Conservation (phyloP, 2,888 invertebrate species). For the Caenorhabditis sp. region DNA sequence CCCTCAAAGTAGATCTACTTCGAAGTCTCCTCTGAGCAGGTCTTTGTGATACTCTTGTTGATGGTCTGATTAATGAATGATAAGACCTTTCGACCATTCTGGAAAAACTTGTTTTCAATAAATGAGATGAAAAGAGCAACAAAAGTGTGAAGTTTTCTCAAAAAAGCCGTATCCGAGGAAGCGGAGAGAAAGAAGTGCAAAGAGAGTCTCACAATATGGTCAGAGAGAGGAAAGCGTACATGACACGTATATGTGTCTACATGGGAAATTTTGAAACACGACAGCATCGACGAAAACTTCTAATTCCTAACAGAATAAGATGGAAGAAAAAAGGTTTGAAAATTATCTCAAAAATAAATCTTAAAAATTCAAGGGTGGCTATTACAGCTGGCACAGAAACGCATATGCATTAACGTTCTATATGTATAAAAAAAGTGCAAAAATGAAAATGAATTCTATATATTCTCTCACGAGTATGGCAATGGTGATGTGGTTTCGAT, state of each 20-base stretch:
- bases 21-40: constrained; percentile 22
- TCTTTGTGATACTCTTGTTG: constrained; percentile 36
- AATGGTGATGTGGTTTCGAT: constrained; percentile 32
- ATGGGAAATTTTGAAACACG: too few relatives aligned
- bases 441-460: constrained; percentile 43
- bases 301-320: too few relatives aligned
- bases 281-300: too few relatives aligned
- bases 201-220: constrained; percentile 10
- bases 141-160: constrained; percentile 34
- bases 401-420: too few relatives aligned
- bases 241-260: constrained; percentile 45
- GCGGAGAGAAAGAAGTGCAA: constrained; percentile 41
- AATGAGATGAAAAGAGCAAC: constrained; percentile 11
- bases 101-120: not conserved
- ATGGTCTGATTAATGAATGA: constrained; percentile 48
- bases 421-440: constrained; percentile 50
- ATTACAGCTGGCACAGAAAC: too few relatives aligned
- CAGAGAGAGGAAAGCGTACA: constrained; percentile 8
- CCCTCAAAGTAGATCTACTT: constrained; percentile 49
- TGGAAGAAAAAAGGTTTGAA: too few relatives aligned
- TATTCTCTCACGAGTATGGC: constrained; percentile 50
- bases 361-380: too few relatives aligned
- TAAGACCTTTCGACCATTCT: constrained; percentile 56
- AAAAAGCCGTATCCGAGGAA: constrained; percentile 51
- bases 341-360: too few relatives aligned